Conservation (phyloP, 2,888 invertebrate genomes). For the Andrena flavipes region DNA sequence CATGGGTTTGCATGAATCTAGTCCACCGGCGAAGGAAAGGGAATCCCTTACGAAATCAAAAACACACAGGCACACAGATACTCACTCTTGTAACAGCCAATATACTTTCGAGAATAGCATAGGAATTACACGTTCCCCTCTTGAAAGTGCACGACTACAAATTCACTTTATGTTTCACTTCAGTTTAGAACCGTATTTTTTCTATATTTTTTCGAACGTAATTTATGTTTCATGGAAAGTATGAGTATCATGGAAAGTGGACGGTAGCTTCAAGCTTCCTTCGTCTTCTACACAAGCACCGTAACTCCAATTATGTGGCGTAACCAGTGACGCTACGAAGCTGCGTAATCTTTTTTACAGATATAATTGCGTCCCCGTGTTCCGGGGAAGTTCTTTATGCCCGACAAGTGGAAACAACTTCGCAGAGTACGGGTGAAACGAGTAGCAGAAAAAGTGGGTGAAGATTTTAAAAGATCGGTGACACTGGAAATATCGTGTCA, state of each 20-base stretch:
- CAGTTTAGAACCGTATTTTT: background rate
- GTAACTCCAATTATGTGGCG: constrained; percentile 74
- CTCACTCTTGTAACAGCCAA: background rate
- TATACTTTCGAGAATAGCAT: background rate
- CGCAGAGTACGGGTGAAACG: background rate
- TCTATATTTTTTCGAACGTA: background rate
- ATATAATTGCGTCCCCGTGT: constrained; percentile 67
- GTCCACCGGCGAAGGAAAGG: background rate
- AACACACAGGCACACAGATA: background rate
- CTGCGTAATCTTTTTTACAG: constrained; percentile 63
- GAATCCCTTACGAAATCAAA: constrained; percentile 1
- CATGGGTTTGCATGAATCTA: constrained; percentile 6
- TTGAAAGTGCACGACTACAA: background rate
- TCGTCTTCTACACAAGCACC: constrained; percentile 61
- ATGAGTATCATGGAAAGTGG: constrained; percentile 52
- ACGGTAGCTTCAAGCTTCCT: constrained; percentile 26
- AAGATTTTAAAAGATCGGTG: background rate
- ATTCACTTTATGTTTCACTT: background rate
- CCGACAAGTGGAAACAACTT: constrained; percentile 11
- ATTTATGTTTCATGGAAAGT: constrained; percentile 29
- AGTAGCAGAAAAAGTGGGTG: background rate
- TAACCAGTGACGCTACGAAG: constrained; percentile 70
- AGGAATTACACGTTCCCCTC: background rate
- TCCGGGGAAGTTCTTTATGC: constrained; percentile 14
- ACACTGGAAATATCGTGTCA: background rate